Conservation (phyloP, 2,797 vertebrate species). For the Malurus leucopterus region DNA sequence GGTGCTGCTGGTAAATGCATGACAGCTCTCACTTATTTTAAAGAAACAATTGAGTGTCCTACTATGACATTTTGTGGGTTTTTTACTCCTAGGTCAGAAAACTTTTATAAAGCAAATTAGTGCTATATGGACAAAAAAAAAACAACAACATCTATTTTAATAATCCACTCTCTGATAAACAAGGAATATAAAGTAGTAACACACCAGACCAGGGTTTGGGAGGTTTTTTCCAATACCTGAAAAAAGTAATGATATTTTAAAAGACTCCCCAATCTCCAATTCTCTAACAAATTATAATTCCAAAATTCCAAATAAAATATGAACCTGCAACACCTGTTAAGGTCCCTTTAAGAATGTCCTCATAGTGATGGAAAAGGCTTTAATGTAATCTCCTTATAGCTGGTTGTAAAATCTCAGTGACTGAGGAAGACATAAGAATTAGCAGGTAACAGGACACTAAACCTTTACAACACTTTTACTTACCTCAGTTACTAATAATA, state of each 20-base stretch:
- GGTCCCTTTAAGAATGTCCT: background rate
- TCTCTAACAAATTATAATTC: background rate
- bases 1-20: background rate
- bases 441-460: background rate
- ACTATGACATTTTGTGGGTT: background rate
- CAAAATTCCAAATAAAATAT: background rate
- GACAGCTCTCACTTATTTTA: background rate
- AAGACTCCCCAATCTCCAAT: background rate
- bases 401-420: background rate
- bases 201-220: fast-evolving
- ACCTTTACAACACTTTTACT: background rate
- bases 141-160: background rate
- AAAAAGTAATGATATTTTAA: background rate
- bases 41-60: background rate
- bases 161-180: background rate
- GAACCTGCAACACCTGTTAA: background rate
- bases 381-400: background rate
- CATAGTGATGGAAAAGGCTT: background rate
- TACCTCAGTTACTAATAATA: background rate
- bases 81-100: background rate
- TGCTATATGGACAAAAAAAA: background rate
- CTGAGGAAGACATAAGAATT: background rate
- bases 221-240: background rate
- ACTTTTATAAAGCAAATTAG: background rate
- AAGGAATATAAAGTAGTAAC: background rate